Percentiles rank a stretch among this genome's conserved stretches.
Conservation (phyloP, 2,888 invertebrate genomes). For the Leucophenga montana region DNA sequence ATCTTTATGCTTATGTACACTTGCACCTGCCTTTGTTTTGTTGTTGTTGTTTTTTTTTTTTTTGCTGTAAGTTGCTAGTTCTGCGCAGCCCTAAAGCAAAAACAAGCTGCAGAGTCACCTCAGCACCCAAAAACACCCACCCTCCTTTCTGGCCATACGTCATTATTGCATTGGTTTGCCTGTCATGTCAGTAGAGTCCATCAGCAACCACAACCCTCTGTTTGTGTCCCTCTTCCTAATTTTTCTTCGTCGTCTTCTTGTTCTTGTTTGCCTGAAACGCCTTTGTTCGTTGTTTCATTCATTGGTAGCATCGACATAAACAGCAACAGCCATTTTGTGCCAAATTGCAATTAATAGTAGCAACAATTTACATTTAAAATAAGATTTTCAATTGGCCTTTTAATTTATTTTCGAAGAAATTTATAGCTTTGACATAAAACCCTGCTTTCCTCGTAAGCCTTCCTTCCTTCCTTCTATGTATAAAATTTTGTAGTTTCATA, state of each 20-base stretch:
- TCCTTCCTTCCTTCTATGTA: not conserved
- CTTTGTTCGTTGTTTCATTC: slow-evolving; percentile 29
- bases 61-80: not conserved
- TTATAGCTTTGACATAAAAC: too few species aligned
- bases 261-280: slow-evolving; percentile 14
- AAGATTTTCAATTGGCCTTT: slow-evolving; percentile 10
- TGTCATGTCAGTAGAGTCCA: not conserved
- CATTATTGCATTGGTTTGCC: not conserved
- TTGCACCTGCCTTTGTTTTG: slow-evolving; percentile 36
- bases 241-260: slow-evolving; percentile 43
- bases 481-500: slow-evolving; percentile 11
- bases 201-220: slow-evolving; percentile 7
- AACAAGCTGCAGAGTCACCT: slow-evolving; percentile 28
- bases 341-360: slow-evolving; percentile 59
- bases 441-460: not conserved
- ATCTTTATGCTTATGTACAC: not conserved
- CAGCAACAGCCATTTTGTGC: slow-evolving; percentile 36
- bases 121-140: not conserved
- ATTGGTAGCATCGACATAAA: not conserved
- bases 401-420: slow-evolving; percentile 30
- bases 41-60: slow-evolving; percentile 36
- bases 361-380: slow-evolving; percentile 52
- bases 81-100: not conserved
- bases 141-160: slow-evolving; percentile 5
- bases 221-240: slow-evolving; percentile 19